Evolutionary conservation across 2,797 vertebrate genomes (phyloP), one percentile per base, ranked within the genome.

Genomic region (Rhabdophis nuchalis): DNA sequence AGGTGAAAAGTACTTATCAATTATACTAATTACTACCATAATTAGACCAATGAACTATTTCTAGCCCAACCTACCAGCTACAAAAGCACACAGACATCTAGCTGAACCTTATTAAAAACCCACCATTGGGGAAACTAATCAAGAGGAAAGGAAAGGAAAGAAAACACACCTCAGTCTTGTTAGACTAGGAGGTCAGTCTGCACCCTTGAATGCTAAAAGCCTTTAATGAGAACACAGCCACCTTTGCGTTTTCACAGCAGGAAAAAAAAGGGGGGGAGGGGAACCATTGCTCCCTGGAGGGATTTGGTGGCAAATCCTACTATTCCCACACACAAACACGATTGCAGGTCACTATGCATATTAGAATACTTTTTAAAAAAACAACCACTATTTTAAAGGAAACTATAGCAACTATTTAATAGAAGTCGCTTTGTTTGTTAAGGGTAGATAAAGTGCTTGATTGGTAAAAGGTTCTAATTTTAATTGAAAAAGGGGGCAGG

Each of bases 41-140:
- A 98, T 98, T 97, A 97, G 96, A 97, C 97, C 98, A 98, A 98
- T 97, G 97, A 98, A 96, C 97, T 96, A 95, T 97, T 95, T 95
- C 93, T 94, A 96, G 96, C 95, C 96, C 95, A 95, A 96, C 96
- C 96, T 97, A 96, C 95, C 91, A 95, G 96, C 95, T 95, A 95
- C 92, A 95, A 96, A 97, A 41, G 25, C 32, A 82, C 36, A 25
- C 36, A 46, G 41, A 46, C 95, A 94, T 94, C 96, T 95, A 86
- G 94, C 95, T 94, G 95, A 93, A 94, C 96, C 92, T 94, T 91
- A 92, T 93, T 95, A 95, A 97, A 95, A 95, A 96, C 29, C 93
- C 85, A 32, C 93, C 93, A 89, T 96, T 97, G 96, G 93, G 93
- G 95, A 97, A 98, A 97, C 97, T 97, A 96, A 97, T 97, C 96